Conservation (phyloP, 2,797 vertebrate genomes). For the Chaunax sp. region DNA sequence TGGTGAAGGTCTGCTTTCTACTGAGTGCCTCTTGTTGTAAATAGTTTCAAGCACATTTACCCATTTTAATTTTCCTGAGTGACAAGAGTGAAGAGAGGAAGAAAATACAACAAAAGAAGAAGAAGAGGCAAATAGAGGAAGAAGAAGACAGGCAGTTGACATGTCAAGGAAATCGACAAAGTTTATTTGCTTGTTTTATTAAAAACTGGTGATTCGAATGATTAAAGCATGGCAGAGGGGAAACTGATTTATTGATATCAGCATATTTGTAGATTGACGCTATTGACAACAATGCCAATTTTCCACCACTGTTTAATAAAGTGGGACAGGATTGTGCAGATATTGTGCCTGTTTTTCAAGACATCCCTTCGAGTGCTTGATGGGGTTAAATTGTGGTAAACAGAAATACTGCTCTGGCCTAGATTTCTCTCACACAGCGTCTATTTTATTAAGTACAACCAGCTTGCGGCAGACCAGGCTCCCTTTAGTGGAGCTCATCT, state of each 20-base stretch:
- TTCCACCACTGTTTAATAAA: conserved; percentile 29
- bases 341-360: conserved; percentile 49
- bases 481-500: conserved; percentile 62
- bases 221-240: conserved; percentile 51
- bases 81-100: conserved; percentile 1
- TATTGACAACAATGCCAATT: conserved; percentile 33
- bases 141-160: conserved; percentile 42
- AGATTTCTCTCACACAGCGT: conserved; percentile 56
- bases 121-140: conserved; percentile 19
- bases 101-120: conserved; percentile 17
- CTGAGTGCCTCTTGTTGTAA: neutral
- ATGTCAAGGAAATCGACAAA: conserved; percentile 49
- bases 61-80: conserved; percentile 25
- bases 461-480: conserved; percentile 54
- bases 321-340: conserved; percentile 36
- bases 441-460: conserved; percentile 67
- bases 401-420: conserved; percentile 63
- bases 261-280: conserved; percentile 14
- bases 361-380: conserved; percentile 31
- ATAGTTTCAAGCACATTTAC: conserved; percentile 34
- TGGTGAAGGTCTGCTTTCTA: too few species aligned
- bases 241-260: conserved; percentile 49
- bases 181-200: conserved; percentile 32
- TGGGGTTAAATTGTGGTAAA: conserved; percentile 62
- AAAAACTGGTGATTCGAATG: conserved; percentile 55